Evolutionary conservation across 1,140 invertebrate species (phyloP), one percentile per base, ranked within the genome.

Genomic region (Cydia pomonella): DNA sequence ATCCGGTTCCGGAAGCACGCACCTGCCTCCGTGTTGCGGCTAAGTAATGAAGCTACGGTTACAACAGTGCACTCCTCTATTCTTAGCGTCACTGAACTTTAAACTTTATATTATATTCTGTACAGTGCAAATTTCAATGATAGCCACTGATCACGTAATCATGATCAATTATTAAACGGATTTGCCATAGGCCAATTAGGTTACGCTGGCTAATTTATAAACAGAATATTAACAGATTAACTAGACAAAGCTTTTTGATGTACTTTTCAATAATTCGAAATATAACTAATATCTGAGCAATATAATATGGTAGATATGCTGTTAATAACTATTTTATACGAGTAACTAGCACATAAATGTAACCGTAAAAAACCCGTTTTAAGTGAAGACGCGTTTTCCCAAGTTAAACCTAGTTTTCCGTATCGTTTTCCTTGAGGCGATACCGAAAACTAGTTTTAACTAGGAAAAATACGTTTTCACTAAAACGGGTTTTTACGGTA

Each of bases 1-100:
- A 88, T 92, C 88, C 88, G 87, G 85, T 89, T 86, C 78, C 85
- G 90, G 89, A 89, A 87, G 83, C 79, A 82, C 86, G 88, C 91
- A 83, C 90, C 88, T 86, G 82, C 86, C 80, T 72, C 81, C 64
- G 29, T 38, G 80, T 79, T 78, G 75, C 80, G 80, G 79, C 86
- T 93, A 92, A 93, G 90, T 93, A 93, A 93, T 91, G 87, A 90
- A 82, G 78, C 83, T 84, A 85, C 80, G 81, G 78, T 86, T 86
- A 85, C 81, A 82, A 83, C 53, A 76, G 72, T 75, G 72, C 73
- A 77, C 75, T 74, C 76, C 77, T 72, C 63, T 73, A 41, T 72
- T 75, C 72, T 5, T 10, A 79, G 81, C 80, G 75, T 71, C 66
- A 63, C 78, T 75, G 79, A 75, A 75, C 77, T 71, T 71, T 64